Evolutionary conservation across 2,797 vertebrate species (phyloP).

Genomic region (Alca torda): DNA sequence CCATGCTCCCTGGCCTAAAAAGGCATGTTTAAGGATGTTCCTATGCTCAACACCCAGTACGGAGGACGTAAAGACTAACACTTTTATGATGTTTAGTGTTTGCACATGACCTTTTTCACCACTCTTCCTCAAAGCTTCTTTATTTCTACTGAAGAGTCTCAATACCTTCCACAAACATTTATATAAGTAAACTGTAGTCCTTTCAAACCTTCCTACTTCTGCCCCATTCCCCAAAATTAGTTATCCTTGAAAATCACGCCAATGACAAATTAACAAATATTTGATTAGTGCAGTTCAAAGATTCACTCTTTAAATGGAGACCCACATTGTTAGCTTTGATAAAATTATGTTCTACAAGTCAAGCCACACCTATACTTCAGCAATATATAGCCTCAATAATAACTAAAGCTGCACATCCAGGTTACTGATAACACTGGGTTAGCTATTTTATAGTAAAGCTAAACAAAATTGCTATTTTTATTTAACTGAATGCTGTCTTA

Average conservation of each 20-base stretch:
- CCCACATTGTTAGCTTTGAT: background rate
- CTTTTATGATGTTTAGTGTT: background rate
- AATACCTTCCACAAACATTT: background rate
- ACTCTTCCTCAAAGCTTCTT: background rate
- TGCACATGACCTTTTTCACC: background rate
- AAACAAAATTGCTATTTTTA: background rate
- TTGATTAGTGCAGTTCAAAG: conserved; percentile 26
- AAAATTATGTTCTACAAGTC: background rate
- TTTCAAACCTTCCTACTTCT: background rate
- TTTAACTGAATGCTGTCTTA: background rate
- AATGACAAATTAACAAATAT: conserved; percentile 12
- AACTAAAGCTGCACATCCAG: background rate
- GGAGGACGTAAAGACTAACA: background rate
- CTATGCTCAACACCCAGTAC: background rate
- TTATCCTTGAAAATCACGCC: conserved; percentile 6
- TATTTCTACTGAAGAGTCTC: background rate
- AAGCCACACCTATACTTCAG: background rate
- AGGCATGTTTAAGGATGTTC: background rate
- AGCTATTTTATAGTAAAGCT: background rate
- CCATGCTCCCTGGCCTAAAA: background rate
- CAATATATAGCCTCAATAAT: background rate
- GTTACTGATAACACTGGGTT: background rate
- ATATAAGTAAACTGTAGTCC: background rate
- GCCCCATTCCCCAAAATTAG: background rate
- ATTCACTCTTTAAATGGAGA: background rate